Evolutionary conservation across 2,797 vertebrate species (phyloP), one percentile per base, ranked within the genome.

Genomic region (Poecilia picta): DNA sequence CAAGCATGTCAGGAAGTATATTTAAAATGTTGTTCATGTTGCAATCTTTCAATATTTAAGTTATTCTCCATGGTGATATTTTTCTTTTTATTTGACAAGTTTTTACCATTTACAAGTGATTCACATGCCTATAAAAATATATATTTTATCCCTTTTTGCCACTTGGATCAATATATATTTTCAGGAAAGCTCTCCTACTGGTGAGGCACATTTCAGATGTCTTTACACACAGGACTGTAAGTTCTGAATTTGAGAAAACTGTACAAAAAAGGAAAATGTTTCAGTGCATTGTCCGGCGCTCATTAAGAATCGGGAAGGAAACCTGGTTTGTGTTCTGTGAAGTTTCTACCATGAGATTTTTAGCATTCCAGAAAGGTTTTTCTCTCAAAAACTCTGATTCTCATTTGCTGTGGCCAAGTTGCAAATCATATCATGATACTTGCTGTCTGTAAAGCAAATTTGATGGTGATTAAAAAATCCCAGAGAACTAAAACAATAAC

Each of bases 361-460:
- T 2, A 78, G 31, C 5, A 3, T 45, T 0, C 2, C 23, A 43
- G 23, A 70, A 43, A 70, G 18, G 15, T 74, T 41, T 23, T 45
- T 45, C 10, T n/a, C 73, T 81, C 5, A 70, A 51, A 75, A 77
- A 73, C 47, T 20, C 23, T 11, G 28, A 28, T 76, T 64, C 66
- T 64, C 25, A 25, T n/a, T 57, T 47, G 39, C 46, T 47, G 57
- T 82, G 47, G 13, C 77, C 79, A 41, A 11, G 79, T 81, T 86
- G 5, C 11, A 71, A 71, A 45, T 71, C 41, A 70, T n/a, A 12
- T 43, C 2, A 46, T 45, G 25, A 71, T 7, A n/a, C 12, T 13
- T 43, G 5, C 15, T 64, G 31, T 64, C 16, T 18, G 16, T 4
- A 36, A 68, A 68, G 41, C 36, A 68, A 25, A 23, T 68, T 53